Evolutionary conservation across 2,888 invertebrate species (phyloP), one percentile per base, ranked within the genome.

Genomic region (Melanophora roralis): DNA sequence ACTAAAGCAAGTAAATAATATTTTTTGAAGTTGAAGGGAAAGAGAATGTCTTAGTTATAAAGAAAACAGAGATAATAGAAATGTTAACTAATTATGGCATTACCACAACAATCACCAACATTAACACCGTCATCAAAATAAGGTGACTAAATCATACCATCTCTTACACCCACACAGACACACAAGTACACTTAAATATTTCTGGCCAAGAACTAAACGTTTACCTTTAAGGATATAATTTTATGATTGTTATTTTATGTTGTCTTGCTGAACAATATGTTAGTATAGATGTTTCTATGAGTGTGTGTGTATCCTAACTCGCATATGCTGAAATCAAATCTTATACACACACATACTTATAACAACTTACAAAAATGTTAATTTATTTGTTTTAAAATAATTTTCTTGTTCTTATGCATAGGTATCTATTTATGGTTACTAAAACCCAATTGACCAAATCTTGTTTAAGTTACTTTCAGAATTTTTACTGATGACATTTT

Each of bases 401-500:
- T 67, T 53, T 38, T 43, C 40, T 40, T 32, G n/a, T 65, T 14
- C 23, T 68, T 68, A 4, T 57, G 5, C 40, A 62, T 53, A 51
- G 59, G 40, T 59, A n/a, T n/a, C n/a, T n/a, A 59, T 77, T 71
- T 59, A 65, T 59, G 69, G 45, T 27, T n/a, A n/a, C n/a, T n/a
- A n/a, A n/a, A n/a, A n/a, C n/a, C n/a, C n/a, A n/a, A n/a, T n/a
- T n/a, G n/a, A n/a, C n/a, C n/a, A n/a, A n/a, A n/a, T n/a, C n/a
- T n/a, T n/a, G n/a, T n/a, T n/a, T n/a, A n/a, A n/a, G n/a, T n/a
- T n/a, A n/a, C n/a, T n/a, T n/a, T n/a, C n/a, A n/a, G n/a, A n/a
- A n/a, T n/a, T n/a, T n/a, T n/a, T n/a, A n/a, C n/a, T n/a, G n/a
- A n/a, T n/a, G n/a, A n/a, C n/a, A n/a, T n/a, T n/a, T n/a, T n/a